These are phyloP conservation scores for Drosophila erecta DNA, from an alignment of 1,140 invertebrate species.

Conservation along the genomic window DNA sequence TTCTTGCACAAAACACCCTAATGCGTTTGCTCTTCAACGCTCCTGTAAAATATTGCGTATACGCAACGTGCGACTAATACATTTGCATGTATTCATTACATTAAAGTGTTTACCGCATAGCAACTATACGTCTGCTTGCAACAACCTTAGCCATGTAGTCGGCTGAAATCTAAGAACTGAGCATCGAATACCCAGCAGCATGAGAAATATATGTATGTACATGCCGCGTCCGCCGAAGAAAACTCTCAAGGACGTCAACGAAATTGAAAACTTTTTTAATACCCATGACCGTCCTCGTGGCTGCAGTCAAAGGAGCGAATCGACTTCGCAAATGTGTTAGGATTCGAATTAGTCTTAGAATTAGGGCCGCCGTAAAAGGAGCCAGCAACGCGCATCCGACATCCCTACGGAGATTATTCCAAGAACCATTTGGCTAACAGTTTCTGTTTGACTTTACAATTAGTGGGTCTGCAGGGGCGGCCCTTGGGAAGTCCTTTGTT, in stretches of 20 bases:
- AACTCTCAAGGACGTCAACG: constrained; percentile 20
- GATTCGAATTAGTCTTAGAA: constrained; percentile 53
- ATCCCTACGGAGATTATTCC: background rate
- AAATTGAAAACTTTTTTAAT: constrained; percentile 62
- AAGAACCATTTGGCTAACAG: constrained; percentile 39
- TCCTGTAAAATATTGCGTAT: too few species aligned
- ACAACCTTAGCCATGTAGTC: background rate
- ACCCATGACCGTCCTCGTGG: constrained; percentile 38
- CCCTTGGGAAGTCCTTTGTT: constrained; percentile 24
- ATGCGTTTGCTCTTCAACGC: too few species aligned
- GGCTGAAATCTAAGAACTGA: background rate
- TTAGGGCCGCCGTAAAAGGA: constrained; percentile 23
- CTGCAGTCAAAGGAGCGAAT: constrained; percentile 28
- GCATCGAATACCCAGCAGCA: constrained; percentile 13
- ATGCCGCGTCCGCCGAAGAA: constrained; percentile 14
- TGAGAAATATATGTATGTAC: constrained; percentile 17
- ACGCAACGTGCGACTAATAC: too few species aligned
- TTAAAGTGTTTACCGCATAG: background rate
- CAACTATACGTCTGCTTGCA: too few species aligned
- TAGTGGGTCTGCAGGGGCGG: constrained; percentile 23
- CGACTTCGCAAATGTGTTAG: constrained; percentile 48
- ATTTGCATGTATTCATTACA: too few species aligned
- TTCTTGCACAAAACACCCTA: too few species aligned
- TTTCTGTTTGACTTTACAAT: constrained; percentile 50
- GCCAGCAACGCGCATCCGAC: background rate